Evolutionary conservation across 1,140 invertebrate genomes (phyloP), one percentile per base, ranked within the genome.

Genomic region (Eulimnadia texana): DNA sequence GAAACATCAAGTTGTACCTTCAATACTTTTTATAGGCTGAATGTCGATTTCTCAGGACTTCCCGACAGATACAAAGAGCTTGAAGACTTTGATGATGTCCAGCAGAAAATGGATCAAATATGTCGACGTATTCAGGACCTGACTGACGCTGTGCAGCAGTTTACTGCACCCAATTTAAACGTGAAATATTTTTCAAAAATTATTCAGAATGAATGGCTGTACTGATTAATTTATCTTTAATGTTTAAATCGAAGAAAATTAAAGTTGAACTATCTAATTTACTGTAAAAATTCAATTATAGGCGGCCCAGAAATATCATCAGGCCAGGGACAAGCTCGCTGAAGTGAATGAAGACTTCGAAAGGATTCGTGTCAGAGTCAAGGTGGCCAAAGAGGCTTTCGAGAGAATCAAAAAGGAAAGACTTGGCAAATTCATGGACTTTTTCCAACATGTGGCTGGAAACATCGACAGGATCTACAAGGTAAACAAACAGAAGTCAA

Each of bases 381-480:
- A 93, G 70, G 91, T 89, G 72, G 91, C 94, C 0, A 97, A 97
- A 72, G 81, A 87, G 2, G 84, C 86, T 11, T 99, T 99, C 74
- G 96, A 99, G 70, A 86, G 84, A 74, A 82, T 98, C 0, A 97
- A 98, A 67, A 92, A 94, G 70, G 91, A 96, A 68, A 79, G 96
- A 51, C 87, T 90, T 68, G 88, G 93, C 62, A 83, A 85, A 66
- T 99, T 99, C 70, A 91, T 88, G 70, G 80, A 84, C n/a, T 99
- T 95, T 73, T 98, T 98, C 70, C 93, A 98, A 66, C 93, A 98
- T 69, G 94, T 99, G 1, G 86, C 93, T 0, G 90, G 93, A 70
- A 88, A 88, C 70, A 99, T 99, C 67, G 96, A 99, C 77, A 85
- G 88, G 50, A 98, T 99, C 72, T 99, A 99, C 72, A 99, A 98